These are phyloP conservation scores for Seriola aureovittata DNA, from an alignment of 2,113 vertebrate genomes.

Conservation along the genomic window DNA sequence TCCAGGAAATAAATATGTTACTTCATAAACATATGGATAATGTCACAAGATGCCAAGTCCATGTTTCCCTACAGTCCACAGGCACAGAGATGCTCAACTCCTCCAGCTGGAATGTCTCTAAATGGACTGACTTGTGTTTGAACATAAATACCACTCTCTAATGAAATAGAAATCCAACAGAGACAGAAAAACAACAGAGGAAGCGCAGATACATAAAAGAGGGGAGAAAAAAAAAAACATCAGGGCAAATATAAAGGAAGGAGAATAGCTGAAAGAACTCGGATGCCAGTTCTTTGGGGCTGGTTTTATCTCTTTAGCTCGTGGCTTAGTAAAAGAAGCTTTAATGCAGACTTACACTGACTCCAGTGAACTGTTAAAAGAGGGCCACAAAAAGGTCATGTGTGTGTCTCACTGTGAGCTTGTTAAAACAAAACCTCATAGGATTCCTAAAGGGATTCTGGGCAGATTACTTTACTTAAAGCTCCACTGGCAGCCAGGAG, in stretches of 20 bases:
- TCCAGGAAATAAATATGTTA: neutral
- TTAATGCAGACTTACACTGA: conserved; percentile 66
- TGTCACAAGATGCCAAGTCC: neutral
- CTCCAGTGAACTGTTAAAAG: conserved; percentile 60
- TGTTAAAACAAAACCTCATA: conserved; percentile 72
- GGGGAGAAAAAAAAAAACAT: neutral
- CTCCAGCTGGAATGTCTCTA: conserved; percentile 28
- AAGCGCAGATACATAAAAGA: conserved; percentile 17
- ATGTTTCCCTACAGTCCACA: neutral
- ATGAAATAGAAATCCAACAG: conserved; percentile 47
- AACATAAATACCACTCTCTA: conserved; percentile 28
- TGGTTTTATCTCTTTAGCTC: conserved; percentile 62
- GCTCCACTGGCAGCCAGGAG: conserved; percentile 39
- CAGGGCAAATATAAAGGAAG: conserved; percentile 13
- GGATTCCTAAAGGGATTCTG: conserved; percentile 59
- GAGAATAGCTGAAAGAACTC: conserved; percentile 14
- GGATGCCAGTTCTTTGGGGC: conserved; percentile 35
- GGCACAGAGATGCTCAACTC: conserved; percentile 1
- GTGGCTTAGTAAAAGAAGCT: conserved; percentile 72
- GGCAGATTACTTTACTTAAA: conserved; percentile 56
- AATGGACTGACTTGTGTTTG: conserved; percentile 12
- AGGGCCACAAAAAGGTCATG: conserved; percentile 70
- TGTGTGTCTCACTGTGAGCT: conserved; percentile 63
- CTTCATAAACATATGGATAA: conserved; percentile 3
- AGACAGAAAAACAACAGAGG: conserved; percentile 32